These are phyloP conservation scores for Podocnemis expansa DNA, from an alignment of 2,113 vertebrate genomes.

Conservation along the genomic window DNA sequence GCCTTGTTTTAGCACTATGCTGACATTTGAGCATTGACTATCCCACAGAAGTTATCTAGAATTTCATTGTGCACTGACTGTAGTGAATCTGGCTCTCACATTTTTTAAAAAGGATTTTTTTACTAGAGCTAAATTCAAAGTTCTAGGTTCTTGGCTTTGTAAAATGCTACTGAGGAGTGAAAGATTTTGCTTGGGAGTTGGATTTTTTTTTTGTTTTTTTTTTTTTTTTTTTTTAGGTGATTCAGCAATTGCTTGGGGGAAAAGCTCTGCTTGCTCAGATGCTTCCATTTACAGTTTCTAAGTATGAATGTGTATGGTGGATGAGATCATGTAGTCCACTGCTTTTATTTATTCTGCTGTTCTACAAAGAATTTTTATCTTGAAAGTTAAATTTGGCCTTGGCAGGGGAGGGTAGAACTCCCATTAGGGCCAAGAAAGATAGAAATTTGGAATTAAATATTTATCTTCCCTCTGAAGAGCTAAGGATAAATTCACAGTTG, in stretches of 20 bases:
- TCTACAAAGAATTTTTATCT: background rate
- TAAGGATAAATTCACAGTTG: background rate
- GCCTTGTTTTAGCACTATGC: background rate
- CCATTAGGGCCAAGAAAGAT: rapidly evolving
- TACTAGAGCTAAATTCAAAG: background rate
- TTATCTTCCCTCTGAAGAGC: background rate
- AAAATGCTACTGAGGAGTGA: rapidly evolving
- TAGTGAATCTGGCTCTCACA: rapidly evolving
- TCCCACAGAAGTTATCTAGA: rapidly evolving
- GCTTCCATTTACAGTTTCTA: background rate
- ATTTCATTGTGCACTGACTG: background rate
- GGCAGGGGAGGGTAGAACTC: background rate
- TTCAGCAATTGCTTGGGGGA: background rate
- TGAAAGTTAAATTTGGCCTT: background rate
- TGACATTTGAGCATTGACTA: rapidly evolving
- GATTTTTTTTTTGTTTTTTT: background rate
- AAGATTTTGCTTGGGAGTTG: background rate
- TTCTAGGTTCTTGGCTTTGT: rapidly evolving
- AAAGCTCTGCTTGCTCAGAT: background rate
- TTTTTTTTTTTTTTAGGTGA: background rate
- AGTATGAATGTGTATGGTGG: background rate
- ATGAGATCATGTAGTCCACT: background rate
- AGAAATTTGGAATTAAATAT: background rate
- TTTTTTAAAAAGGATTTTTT: background rate
- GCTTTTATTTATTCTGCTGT: background rate